Percentiles rank a stretch among this genome's conserved stretches.
Evolutionary conservation across 2,113 vertebrate genomes (phyloP).

Genomic region (Vicugna pacos): DNA sequence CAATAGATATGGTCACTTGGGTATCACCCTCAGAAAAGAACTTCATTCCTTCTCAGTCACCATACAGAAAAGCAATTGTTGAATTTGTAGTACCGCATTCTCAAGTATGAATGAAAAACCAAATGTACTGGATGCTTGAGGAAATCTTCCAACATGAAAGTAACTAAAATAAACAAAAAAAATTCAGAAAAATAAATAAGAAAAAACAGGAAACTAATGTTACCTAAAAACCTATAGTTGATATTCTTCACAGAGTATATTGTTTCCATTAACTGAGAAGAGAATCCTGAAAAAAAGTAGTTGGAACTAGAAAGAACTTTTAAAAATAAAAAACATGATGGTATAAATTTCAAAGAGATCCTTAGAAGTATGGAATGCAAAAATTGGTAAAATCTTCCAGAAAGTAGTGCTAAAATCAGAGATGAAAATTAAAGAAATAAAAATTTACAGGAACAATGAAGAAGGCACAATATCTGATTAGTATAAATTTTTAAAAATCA

Average conservation of each 20-base stretch:
- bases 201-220: background rate
- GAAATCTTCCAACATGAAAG: background rate
- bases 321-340: background rate
- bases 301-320: background rate
- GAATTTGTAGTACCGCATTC: background rate
- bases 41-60: background rate
- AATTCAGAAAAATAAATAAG: background rate
- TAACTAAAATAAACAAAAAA: background rate
- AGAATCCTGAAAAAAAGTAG: background rate
- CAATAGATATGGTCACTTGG: background rate
- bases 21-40: background rate
- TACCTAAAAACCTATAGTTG: background rate
- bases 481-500: conserved; percentile 18
- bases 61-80: background rate
- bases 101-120: background rate
- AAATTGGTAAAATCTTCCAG: background rate
- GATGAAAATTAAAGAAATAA: background rate
- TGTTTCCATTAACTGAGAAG: background rate
- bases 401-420: background rate
- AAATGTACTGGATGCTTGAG: background rate
- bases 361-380: background rate
- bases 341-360: background rate
- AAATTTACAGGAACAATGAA: background rate
- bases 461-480: background rate
- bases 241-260: background rate